Conservation (phyloP, 2,797 vertebrate genomes). For the Molossus alvarezi region DNA sequence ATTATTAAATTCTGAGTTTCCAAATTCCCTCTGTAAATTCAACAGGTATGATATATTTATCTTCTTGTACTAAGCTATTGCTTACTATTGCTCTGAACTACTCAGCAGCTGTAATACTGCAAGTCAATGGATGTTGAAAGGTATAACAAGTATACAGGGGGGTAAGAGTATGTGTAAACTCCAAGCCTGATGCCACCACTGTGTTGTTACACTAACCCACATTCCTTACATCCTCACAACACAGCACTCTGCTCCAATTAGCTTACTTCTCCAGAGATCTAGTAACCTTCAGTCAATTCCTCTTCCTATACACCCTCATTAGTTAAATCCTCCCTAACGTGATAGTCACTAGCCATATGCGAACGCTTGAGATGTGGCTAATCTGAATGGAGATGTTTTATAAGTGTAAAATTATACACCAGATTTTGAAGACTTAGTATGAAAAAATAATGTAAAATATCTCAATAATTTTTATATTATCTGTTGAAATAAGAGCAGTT, state of each 20-base stretch:
- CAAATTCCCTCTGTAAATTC: conserved; percentile 69
- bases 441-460: conserved; percentile 23
- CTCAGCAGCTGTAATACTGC: conserved; percentile 62
- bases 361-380: neutral
- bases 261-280: neutral
- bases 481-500: conserved; percentile 11
- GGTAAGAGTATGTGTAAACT: neutral
- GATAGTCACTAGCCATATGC: neutral
- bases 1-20: conserved; percentile 80
- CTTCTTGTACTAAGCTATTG: conserved; percentile 52
- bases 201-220: neutral
- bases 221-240: neutral
- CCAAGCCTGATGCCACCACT: neutral
- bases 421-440: conserved; percentile 34
- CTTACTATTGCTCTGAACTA: conserved; percentile 66
- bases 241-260: neutral
- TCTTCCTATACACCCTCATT: neutral
- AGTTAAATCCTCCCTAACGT: neutral
- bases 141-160: neutral
- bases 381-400: neutral
- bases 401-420: neutral
- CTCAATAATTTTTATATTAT: conserved; percentile 1
- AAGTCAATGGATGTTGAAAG: conserved; percentile 21
- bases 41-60: conserved; percentile 69
- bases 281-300: neutral